Evolutionary conservation across 2,888 invertebrate species (phyloP), one percentile per base, ranked within the genome.

Genomic region (Acrobasis repandana): DNA sequence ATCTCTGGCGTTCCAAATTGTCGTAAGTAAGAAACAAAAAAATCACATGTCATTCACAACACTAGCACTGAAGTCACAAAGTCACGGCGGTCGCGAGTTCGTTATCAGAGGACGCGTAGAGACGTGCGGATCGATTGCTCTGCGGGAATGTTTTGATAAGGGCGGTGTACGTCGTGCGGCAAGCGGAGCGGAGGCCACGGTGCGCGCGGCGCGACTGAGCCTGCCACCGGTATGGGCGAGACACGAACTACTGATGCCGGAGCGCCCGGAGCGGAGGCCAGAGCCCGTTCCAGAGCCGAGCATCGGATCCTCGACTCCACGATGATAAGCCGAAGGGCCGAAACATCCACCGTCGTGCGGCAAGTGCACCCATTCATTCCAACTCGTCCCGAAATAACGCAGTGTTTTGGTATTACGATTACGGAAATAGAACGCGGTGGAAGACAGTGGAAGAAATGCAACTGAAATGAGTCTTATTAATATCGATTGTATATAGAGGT

Each of bases 101-200:
- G 83, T 83, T 85, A 84, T 85, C 83, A 85, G 75, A 70, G 43
- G 67, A 74, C 76, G 77, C 77, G 78, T 75, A 75, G 75, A 82
- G 81, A 84, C 80, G 80, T 81, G 80, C 85, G 83, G 87, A 91
- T 91, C 91, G 91, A 91, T 91, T 79, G 81, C 79, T 79, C 78
- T 79, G 83, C 83, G 82, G 80, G 82, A 80, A 72, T 81, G 82
- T 81, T 85, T 80, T 86, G 88, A 85, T 88, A 85, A 83, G 83
- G 81, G 80, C 71, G 75, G 69, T 61, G 65, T 65, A 48, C 63
- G 58, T 15, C 49, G 64, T 57, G 67, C 65, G 14, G 54, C 9
- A 20, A 34, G 71, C 70, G 71, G 76, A 78, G 80, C 77, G 76
- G 66, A 76, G 71, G 71, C 73, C 70, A 68, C 83, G 82, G 79